phyloP scores from a whole-genome alignment of 2,113 vertebrate species.

The Aldabrachelys gigantea region DNA sequence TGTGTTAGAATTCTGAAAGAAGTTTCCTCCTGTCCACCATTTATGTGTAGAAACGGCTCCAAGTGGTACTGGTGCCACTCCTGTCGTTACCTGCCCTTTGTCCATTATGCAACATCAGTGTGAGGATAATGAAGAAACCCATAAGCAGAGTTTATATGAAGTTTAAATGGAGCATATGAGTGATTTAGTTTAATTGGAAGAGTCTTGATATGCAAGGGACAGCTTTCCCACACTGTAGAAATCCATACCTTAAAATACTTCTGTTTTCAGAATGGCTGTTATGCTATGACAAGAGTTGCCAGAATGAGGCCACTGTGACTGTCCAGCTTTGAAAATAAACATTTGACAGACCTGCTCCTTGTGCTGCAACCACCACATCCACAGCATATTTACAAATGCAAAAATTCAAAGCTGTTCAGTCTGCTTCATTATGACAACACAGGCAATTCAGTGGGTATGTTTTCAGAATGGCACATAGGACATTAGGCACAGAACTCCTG shows the following conservation, averaged over 20 bases:
- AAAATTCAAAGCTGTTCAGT: conserved; percentile 66
- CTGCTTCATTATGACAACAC: conserved; percentile 62
- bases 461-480: conserved; percentile 59
- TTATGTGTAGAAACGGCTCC: not conserved
- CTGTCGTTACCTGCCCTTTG: conserved; percentile 40
- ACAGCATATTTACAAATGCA: conserved; percentile 59
- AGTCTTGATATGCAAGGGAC: conserved; percentile 52
- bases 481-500: conserved; percentile 64
- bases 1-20: not conserved
- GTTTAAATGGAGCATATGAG: conserved; percentile 57
- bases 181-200: conserved; percentile 56
- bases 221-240: conserved; percentile 52
- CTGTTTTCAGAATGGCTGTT: conserved; percentile 35
- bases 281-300: conserved; percentile 68
- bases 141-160: conserved; percentile 37
- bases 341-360: conserved; percentile 70
- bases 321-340: conserved; percentile 73
- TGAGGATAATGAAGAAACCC: conserved; percentile 50
- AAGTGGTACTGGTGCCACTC: conserved; percentile 9
- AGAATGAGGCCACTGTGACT: conserved; percentile 57
- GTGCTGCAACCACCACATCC: conserved; percentile 40
- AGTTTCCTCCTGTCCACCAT: not conserved
- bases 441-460: conserved; percentile 70
- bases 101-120: conserved; percentile 42
- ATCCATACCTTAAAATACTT: conserved; percentile 71